These are phyloP conservation scores for Bettongia penicillata DNA, from an alignment of 2,113 vertebrate species.

Conservation along the genomic window DNA sequence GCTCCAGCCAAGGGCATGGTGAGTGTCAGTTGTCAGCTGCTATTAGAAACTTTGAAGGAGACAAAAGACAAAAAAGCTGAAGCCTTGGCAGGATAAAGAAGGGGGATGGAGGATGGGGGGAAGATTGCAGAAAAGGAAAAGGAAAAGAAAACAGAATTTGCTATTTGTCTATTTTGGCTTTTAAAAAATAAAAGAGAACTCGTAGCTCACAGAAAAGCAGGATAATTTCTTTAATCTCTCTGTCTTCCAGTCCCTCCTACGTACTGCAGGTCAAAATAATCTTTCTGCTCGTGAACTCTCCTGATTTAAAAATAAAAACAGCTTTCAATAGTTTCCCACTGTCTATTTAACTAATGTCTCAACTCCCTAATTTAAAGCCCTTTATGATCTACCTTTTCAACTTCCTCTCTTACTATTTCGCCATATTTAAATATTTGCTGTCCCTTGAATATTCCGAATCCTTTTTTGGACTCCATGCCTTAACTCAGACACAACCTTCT, in stretches of 20 bases:
- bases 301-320: not conserved
- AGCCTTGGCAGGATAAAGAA: not conserved
- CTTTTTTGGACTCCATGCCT: not conserved
- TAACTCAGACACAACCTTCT: not conserved
- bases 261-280: not conserved
- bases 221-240: not conserved
- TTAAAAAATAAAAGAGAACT: not conserved
- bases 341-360: not conserved
- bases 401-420: not conserved
- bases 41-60: not conserved
- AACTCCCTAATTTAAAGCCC: not conserved
- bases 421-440: not conserved
- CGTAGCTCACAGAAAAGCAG: not conserved
- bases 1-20: not conserved
- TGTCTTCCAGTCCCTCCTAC: not conserved
- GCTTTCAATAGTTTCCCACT: not conserved
- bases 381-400: not conserved
- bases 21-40: not conserved
- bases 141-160: not conserved
- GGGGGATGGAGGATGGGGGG: not conserved
- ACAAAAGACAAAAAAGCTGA: not conserved
- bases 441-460: not conserved
- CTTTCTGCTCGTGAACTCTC: not conserved
- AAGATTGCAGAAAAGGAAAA: not conserved
- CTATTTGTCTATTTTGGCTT: not conserved